Evolutionary conservation across 2,888 invertebrate species (phyloP), one percentile per base, ranked within the genome.

Genomic region (Phytoseiulus persimilis): DNA sequence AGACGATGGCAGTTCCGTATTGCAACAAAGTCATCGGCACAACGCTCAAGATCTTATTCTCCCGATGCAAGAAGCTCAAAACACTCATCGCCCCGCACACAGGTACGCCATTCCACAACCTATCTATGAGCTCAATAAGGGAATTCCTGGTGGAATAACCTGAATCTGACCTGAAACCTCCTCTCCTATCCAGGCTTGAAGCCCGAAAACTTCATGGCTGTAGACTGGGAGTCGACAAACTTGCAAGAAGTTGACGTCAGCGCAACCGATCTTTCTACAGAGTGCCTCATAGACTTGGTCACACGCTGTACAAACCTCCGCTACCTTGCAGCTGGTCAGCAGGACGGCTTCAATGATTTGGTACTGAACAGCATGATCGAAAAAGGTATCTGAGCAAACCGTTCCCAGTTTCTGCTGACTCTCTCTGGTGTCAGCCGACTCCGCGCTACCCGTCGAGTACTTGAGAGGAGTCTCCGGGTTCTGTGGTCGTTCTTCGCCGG

Each of bases 1-100:
- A 99, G 93, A 98, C 98, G 92, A 93, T 99, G 91, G 98, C 99
- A 5, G 96, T 99, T 11, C 99, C 99, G 93, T 99, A 95, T 93
- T 99, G 99, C 93, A 95, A 96, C 91, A 98, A 99, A 93, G 98
- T 99, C 83, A 98, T 96, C 0, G 99, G 99, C 0, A 96, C 97
- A 23, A 97, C 98, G 0, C 95, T 99, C 94, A 98, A 98, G 94
- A 96, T 96, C 0, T 93, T 99, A 32, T 96, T 99, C 92, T 97
- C 97, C 92, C 94, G 98, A 90, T 99, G 98, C 91, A 95, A 97
- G 92, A 95, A 99, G 90, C 94, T 99, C 90, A 96, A 95, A 90
- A 97, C 97, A 91, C 94, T 99, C 3, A 94, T 99, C 2, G 96
- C 99, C 95, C 97, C 98, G 91, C 98, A 99, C 93, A 98, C 99